Percentiles rank a stretch among this genome's conserved stretches.
These are phyloP conservation scores for Dendroctonus valens DNA, from an alignment of 1,140 invertebrate species.

Conservation along the genomic window DNA sequence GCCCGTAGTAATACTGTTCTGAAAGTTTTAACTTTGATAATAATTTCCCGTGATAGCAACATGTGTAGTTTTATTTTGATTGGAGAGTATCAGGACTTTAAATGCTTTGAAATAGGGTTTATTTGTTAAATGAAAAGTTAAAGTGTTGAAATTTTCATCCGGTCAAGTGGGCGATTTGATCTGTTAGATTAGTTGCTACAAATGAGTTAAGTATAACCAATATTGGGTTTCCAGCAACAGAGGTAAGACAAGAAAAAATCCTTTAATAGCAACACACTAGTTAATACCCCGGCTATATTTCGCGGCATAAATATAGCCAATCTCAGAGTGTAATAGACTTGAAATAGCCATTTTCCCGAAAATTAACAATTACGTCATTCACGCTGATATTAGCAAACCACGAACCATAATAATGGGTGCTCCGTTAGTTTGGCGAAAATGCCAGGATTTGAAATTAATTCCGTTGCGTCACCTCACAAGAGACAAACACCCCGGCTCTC, in stretches of 20 bases:
- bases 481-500: constrained; percentile 24
- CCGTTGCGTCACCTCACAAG: constrained; percentile 18
- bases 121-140: too few species aligned
- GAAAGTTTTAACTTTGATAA: too few species aligned
- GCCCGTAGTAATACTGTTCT: too few species aligned
- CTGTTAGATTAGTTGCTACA: too few species aligned
- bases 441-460: constrained; percentile 29
- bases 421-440: constrained; percentile 19
- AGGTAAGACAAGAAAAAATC: constrained; percentile 6
- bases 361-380: constrained; percentile 22
- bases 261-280: constrained; percentile 7
- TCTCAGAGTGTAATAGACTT: constrained; percentile 20
- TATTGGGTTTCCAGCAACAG: not conserved
- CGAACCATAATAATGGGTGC: constrained; percentile 15
- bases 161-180: too few species aligned
- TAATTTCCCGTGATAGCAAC: too few species aligned
- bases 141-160: too few species aligned
- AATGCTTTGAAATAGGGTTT: too few species aligned
- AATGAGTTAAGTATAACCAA: too few species aligned
- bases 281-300: constrained; percentile 12
- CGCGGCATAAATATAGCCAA: constrained; percentile 10
- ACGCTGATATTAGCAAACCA: constrained; percentile 20
- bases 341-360: constrained; percentile 22
- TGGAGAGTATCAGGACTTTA: too few species aligned
- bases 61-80: too few species aligned